A percentile compares a stretch with the other conserved stretches of the same genome.
These are phyloP conservation scores for Monodelphis domestica DNA, from an alignment of 2,797 vertebrate genomes.

Conservation along the genomic window DNA sequence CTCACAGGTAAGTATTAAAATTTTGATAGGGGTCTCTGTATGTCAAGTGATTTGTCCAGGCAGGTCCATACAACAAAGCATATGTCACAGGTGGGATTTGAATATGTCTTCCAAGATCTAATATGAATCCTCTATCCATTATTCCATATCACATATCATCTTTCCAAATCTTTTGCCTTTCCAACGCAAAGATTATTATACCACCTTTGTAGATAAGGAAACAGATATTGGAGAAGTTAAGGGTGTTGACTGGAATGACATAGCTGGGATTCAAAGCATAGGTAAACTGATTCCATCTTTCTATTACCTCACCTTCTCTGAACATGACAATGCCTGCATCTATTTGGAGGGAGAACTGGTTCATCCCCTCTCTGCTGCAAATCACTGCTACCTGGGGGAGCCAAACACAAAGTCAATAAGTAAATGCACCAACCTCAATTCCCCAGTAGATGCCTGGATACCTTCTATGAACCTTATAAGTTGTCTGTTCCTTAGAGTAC, in stretches of 20 bases:
- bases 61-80: not conserved
- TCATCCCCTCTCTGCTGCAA: not conserved
- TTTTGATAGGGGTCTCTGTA: not conserved
- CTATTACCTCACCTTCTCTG: not conserved
- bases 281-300: not conserved
- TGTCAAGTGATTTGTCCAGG: not conserved
- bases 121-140: not conserved
- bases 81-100: not conserved
- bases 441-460: not conserved
- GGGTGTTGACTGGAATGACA: not conserved
- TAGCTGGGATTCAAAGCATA: not conserved
- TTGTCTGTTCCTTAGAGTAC: not conserved
- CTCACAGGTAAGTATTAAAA: not conserved
- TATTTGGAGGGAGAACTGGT: not conserved
- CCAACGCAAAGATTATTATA: not conserved
- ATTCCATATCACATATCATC: not conserved
- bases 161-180: not conserved
- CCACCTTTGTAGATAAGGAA: not conserved
- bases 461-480: not conserved
- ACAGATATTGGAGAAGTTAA: not conserved
- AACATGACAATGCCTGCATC: not conserved
- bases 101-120: not conserved
- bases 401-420: not conserved
- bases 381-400: not conserved
- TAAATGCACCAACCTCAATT: not conserved